Evolutionary conservation across 64 coral and sea anemone species (phyloP).

Genomic region (Actinia equina): DNA sequence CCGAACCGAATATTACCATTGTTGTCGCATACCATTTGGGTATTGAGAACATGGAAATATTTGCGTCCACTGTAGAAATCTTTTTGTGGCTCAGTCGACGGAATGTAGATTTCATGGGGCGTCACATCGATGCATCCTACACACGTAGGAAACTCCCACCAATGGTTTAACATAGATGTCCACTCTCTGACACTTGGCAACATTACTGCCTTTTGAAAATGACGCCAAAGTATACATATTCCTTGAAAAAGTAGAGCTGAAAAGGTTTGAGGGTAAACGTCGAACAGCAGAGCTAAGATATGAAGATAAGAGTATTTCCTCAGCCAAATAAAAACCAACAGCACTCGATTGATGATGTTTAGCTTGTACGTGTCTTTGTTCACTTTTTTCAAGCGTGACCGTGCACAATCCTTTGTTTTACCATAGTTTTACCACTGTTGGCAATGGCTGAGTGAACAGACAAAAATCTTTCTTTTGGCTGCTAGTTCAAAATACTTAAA

Average conservation of each 20-base stretch:
- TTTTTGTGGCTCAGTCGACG: too few species aligned
- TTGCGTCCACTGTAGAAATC: too few species aligned
- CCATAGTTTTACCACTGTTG: too few species aligned
- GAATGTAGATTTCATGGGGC: conserved; percentile 33
- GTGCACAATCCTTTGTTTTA: too few species aligned
- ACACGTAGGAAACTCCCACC: conserved; percentile 8
- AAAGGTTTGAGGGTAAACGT: background rate
- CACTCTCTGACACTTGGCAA: conserved; percentile 33
- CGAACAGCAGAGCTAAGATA: background rate
- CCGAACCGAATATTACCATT: conserved; percentile 31
- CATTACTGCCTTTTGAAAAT: conserved; percentile 1
- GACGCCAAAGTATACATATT: background rate
- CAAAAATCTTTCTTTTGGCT: too few species aligned
- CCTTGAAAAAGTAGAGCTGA: background rate
- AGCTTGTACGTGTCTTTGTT: background rate
- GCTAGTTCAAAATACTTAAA: too few species aligned
- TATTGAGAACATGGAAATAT: conserved; percentile 41
- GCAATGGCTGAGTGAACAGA: too few species aligned
- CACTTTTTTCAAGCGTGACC: too few species aligned
- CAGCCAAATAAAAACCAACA: background rate
- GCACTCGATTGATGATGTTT: background rate
- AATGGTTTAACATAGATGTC: conserved; percentile 16
- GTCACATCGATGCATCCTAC: conserved; percentile 24
- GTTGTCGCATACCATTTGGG: conserved; percentile 25
- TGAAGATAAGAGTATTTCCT: background rate